These are phyloP conservation scores for Lepidonotus clava DNA, from an alignment of 2,888 invertebrate species.

Conservation along the genomic window DNA sequence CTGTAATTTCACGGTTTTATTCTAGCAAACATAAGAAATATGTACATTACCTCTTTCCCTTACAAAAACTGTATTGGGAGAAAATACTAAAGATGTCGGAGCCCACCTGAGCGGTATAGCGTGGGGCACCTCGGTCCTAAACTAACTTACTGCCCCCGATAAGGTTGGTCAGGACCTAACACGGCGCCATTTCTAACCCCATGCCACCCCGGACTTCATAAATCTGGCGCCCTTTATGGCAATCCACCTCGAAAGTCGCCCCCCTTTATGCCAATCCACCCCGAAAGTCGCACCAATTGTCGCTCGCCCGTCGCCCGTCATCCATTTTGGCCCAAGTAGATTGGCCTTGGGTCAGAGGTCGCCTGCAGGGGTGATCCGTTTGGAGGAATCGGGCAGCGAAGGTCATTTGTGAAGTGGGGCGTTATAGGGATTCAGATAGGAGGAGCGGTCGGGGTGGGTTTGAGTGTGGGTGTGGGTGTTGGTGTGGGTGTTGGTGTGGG, in stretches of 20 bases:
- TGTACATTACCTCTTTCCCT: too few relatives aligned
- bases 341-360: constrained; percentile 23
- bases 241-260: not conserved
- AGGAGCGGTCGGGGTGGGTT: too few relatives aligned
- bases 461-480: too few relatives aligned
- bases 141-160: not conserved
- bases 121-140: not conserved
- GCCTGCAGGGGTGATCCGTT: not conserved
- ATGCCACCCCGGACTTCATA: not conserved
- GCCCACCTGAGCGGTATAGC: too few relatives aligned
- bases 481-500: too few relatives aligned
- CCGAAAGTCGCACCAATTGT: constrained; percentile 1
- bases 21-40: too few relatives aligned
- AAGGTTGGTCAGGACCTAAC: not conserved
- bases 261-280: constrained; percentile 17
- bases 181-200: not conserved
- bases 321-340: constrained; percentile 19
- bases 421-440: too few relatives aligned
- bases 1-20: too few relatives aligned
- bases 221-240: not conserved
- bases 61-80: too few relatives aligned
- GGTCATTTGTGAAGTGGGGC: not conserved
- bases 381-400: not conserved
- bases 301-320: not conserved
- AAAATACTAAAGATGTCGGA: too few relatives aligned